Evolutionary conservation across 2,113 vertebrate species (phyloP).

Genomic region (Epinephelus fuscoguttatus): DNA sequence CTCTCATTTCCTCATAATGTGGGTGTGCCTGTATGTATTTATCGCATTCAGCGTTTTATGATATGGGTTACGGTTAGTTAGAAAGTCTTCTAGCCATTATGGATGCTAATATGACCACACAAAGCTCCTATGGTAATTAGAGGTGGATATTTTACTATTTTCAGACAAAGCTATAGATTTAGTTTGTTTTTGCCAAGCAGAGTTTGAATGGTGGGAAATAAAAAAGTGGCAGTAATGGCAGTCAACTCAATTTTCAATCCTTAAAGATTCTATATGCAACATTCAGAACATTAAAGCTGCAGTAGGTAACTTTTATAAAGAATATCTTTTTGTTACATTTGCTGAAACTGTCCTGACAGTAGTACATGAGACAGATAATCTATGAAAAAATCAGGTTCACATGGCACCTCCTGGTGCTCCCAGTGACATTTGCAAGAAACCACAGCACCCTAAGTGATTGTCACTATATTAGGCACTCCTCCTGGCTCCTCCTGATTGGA

Average conservation of each 20-base stretch:
- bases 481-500: no score
- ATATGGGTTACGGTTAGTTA: slow-evolving; percentile 14
- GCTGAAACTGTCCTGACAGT: no score
- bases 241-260: background rate
- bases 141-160: background rate
- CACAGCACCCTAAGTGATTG: no score
- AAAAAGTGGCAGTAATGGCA: background rate
- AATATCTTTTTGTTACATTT: no score
- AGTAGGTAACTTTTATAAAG: no score
- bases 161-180: background rate
- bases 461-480: no score
- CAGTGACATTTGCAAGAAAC: no score
- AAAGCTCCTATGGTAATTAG: slow-evolving; percentile 5
- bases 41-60: background rate
- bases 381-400: no score
- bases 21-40: background rate
- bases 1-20: slow-evolving; percentile 25
- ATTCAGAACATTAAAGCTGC: no score
- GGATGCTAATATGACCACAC: slow-evolving; percentile 36
- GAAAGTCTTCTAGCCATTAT: slow-evolving; percentile 6
- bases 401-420: no score
- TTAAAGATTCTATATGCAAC: background rate
- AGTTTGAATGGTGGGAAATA: slow-evolving; percentile 1
- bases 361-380: no score
- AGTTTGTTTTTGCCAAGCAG: background rate